A percentile compares a stretch with the other conserved stretches of the same genome.
Evolutionary conservation across 2,797 vertebrate genomes (phyloP).

Genomic region (Molossus alvarezi): DNA sequence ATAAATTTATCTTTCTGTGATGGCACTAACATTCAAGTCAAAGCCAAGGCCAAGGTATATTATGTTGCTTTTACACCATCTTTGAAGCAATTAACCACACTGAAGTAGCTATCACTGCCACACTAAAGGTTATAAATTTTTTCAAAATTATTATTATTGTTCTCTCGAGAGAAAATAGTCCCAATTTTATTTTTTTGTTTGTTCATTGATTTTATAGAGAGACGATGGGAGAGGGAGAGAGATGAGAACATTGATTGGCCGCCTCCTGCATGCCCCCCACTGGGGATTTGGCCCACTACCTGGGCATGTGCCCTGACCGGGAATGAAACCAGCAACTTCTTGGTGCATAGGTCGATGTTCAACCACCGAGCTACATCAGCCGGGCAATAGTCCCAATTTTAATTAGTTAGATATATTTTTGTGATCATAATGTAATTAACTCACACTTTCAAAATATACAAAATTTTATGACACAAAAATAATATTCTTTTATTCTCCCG

Average conservation of each 20-base stretch:
- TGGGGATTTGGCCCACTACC: too few relatives aligned
- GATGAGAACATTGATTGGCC: too few relatives aligned
- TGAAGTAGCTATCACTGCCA: background rate
- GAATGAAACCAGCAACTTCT: too few relatives aligned
- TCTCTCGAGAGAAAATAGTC: conserved; percentile 65
- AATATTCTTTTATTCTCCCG: background rate
- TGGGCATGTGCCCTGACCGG: too few relatives aligned
- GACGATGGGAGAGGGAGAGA: too few relatives aligned
- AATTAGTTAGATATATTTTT: background rate
- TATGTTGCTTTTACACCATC: background rate
- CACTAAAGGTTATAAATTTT: background rate
- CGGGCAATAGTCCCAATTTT: background rate
- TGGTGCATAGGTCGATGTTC: too few relatives aligned
- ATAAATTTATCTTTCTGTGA: background rate
- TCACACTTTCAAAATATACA: conserved; percentile 15
- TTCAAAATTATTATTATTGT: conserved; percentile 20
- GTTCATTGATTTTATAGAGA: too few relatives aligned
- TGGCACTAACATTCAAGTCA: background rate
- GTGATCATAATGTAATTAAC: background rate
- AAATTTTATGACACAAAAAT: conserved; percentile 17
- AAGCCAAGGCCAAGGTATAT: background rate
- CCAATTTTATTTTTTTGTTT: background rate
- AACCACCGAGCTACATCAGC: too few relatives aligned
- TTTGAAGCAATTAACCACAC: conserved; percentile 43
- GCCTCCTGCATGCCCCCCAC: too few relatives aligned